Evolutionary conservation across 2,113 vertebrate species (phyloP).

Genomic region (Lasiurus borealis): DNA sequence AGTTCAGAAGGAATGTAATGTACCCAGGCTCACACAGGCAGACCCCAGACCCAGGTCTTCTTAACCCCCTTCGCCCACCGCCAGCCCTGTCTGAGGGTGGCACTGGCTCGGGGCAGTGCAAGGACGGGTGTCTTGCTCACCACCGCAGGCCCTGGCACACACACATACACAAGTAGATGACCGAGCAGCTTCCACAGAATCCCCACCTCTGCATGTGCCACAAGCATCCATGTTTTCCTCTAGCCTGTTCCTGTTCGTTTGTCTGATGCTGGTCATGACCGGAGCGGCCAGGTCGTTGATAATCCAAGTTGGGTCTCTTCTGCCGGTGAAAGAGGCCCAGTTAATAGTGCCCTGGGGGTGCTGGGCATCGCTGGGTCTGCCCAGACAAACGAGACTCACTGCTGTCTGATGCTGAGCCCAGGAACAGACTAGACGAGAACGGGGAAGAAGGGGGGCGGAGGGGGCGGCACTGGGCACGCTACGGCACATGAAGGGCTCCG

Average conservation of each 20-base stretch:
- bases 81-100: not conserved
- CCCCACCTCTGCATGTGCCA: fast-evolving
- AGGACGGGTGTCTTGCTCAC: not conserved
- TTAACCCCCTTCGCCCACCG: not conserved
- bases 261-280: not conserved
- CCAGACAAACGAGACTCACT: not conserved
- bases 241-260: not conserved
- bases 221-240: not conserved
- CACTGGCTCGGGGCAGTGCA: not conserved
- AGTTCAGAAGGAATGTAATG: not conserved
- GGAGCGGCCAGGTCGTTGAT: not conserved
- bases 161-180: fast-evolving
- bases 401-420: not conserved
- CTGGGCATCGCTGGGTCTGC: not conserved
- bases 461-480: no score
- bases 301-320: not conserved
- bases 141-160: no score
- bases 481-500: not conserved
- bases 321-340: not conserved
- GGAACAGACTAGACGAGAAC: no score
- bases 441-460: no score
- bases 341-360: not conserved
- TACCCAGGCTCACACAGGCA: not conserved
- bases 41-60: not conserved
- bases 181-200: no score